A percentile compares a stretch with the other conserved stretches of the same genome.
These are phyloP conservation scores for Anguilla obscura DNA, from an alignment of 2,797 vertebrate species.

Conservation along the genomic window DNA sequence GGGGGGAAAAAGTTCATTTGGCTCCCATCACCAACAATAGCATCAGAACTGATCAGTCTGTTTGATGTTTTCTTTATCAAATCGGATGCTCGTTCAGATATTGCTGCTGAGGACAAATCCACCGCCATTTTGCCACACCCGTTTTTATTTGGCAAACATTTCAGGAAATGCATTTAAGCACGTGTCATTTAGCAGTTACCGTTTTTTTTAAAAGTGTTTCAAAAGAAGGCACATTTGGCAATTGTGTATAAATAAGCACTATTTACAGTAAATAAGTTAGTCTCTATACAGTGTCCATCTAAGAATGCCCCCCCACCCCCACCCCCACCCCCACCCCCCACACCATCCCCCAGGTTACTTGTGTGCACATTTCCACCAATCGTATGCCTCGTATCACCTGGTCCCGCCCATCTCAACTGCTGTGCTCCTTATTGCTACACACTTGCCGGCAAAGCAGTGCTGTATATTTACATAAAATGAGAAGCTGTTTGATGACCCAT, in stretches of 20 bases:
- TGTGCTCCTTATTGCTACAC: constrained; percentile 29
- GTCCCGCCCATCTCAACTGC: background rate
- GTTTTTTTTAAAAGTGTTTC: constrained; percentile 42
- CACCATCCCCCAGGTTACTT: background rate
- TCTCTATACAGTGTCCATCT: constrained; percentile 54
- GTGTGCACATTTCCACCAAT: background rate
- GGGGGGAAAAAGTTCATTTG: constrained; percentile 5
- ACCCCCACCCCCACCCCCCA: background rate
- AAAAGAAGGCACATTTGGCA: constrained; percentile 72
- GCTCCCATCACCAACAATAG: constrained; percentile 17
- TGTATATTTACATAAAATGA: constrained; percentile 14
- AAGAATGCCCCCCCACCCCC: constrained; percentile 13
- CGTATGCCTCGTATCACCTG: background rate
- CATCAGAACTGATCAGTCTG: background rate
- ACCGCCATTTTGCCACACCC: constrained; percentile 30
- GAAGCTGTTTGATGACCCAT: constrained; percentile 22
- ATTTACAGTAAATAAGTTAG: constrained; percentile 77
- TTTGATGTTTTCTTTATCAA: background rate
- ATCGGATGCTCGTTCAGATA: background rate
- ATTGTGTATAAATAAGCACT: constrained; percentile 70
- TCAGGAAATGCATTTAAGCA: constrained; percentile 29
- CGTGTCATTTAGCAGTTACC: constrained; percentile 36
- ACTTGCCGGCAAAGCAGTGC: background rate
- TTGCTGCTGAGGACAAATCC: constrained; percentile 1
- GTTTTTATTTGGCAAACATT: constrained; percentile 52